These are phyloP conservation scores for Sterna hirundo DNA, from an alignment of 2,113 vertebrate genomes.

Conservation along the genomic window DNA sequence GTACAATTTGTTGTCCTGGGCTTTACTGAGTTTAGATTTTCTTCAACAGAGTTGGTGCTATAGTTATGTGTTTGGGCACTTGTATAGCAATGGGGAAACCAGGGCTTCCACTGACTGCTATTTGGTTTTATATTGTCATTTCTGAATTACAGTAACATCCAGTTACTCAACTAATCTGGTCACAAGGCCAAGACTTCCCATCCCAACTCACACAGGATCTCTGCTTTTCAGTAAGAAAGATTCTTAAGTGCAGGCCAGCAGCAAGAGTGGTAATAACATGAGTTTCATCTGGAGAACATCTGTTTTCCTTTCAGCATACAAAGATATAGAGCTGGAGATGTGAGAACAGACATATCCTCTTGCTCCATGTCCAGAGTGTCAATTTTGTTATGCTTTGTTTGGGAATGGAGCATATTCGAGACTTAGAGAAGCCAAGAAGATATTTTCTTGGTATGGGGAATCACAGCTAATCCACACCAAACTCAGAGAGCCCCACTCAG, in stretches of 20 bases:
- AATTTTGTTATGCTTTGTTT: not conserved
- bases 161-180: not conserved
- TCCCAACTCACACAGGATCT: not conserved
- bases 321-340: not conserved
- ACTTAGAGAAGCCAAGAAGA: not conserved
- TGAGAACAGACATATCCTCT: not conserved
- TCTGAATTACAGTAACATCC: not conserved
- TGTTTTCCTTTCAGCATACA: not conserved
- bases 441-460: not conserved
- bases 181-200: not conserved
- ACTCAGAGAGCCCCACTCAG: not conserved
- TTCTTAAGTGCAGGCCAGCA: not conserved
- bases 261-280: not conserved
- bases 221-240: not conserved
- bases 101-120: not conserved
- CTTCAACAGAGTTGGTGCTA: not conserved
- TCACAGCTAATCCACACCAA: not conserved
- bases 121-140: not conserved
- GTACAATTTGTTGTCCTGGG: not conserved
- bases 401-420: not conserved
- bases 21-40: not conserved
- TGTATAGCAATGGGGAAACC: not conserved
- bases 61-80: not conserved
- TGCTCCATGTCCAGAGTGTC: accelerated
- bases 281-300: not conserved